These are phyloP conservation scores for Serinus canaria DNA, from an alignment of 2,113 vertebrate genomes.

Conservation along the genomic window DNA sequence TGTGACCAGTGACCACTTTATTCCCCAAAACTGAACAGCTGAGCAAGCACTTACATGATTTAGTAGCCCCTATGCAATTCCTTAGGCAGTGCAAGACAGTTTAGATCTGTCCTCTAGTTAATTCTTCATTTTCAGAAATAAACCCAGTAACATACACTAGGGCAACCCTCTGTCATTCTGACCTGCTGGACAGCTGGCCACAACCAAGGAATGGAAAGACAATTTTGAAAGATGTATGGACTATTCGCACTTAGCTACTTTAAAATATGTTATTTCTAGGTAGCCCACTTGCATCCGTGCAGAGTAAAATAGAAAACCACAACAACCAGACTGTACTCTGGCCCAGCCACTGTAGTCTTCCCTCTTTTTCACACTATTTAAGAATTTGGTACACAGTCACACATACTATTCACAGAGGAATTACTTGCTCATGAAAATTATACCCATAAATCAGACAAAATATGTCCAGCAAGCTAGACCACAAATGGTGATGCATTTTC, in stretches of 20 bases:
- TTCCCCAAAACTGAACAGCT: not conserved
- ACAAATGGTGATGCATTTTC: not conserved
- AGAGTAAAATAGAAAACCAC: not conserved
- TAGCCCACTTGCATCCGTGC: not conserved
- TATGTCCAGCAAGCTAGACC: not conserved
- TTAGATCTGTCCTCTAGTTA: not conserved
- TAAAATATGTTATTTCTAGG: not conserved
- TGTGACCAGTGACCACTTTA: not conserved
- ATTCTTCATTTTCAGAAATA: not conserved
- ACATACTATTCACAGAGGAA: not conserved
- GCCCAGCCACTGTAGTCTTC: not conserved
- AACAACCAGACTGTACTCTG: not conserved
- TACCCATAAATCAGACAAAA: not conserved
- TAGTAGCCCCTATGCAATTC: not conserved
- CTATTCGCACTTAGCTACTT: not conserved
- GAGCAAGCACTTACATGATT: not conserved
- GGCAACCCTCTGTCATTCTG: not conserved
- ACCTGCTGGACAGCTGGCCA: not conserved
- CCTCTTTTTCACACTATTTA: not conserved
- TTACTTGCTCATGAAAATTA: not conserved
- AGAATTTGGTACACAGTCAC: not conserved
- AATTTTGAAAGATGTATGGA: not conserved
- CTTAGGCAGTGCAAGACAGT: not conserved
- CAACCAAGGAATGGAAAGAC: not conserved
- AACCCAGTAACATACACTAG: not conserved